phyloP scores from a whole-genome alignment of 2,113 vertebrate species.

The Cyanoliseus patagonus region DNA sequence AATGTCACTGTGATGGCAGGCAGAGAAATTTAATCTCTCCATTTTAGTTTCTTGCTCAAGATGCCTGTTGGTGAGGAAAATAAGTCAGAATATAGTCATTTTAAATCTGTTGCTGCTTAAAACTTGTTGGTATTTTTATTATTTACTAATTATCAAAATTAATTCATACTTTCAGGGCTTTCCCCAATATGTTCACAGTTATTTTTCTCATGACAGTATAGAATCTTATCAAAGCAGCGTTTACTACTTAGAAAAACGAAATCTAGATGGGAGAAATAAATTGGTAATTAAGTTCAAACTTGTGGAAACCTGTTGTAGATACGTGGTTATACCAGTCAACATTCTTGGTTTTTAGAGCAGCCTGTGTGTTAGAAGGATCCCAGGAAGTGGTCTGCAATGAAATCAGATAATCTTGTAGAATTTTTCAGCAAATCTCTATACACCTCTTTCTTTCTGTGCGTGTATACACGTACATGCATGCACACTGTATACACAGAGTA shows the following conservation, averaged over 20 bases:
- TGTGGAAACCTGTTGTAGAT: conserved; percentile 61
- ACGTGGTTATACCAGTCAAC: conserved; percentile 36
- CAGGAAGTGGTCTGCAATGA: conserved; percentile 54
- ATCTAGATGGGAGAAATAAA: conserved; percentile 33
- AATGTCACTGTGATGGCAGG: not conserved
- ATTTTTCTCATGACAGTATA: conserved; percentile 54
- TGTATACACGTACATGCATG: conserved; percentile 57
- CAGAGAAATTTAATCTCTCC: conserved; percentile 25
- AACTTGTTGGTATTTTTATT: conserved; percentile 63
- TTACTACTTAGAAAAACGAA: conserved; percentile 63
- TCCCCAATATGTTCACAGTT: conserved; percentile 66
- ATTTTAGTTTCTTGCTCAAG: conserved; percentile 61
- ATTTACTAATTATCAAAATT: conserved; percentile 65
- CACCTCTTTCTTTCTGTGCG: conserved; percentile 59
- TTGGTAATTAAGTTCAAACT: conserved; percentile 39
- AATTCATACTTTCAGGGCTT: conserved; percentile 68
- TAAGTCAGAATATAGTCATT: conserved; percentile 63
- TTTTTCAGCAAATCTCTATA: conserved; percentile 43
- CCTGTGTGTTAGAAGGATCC: conserved; percentile 56
- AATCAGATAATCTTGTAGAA: conserved; percentile 70
- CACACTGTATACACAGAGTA: conserved; percentile 66
- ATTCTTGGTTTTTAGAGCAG: conserved; percentile 59
- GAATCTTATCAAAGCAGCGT: conserved; percentile 73
- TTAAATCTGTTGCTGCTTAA: conserved; percentile 61
- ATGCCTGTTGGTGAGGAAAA: conserved; percentile 70